A percentile compares a stretch with the other conserved stretches of the same genome.
These are phyloP conservation scores for Mythimna vitellina DNA, from an alignment of 2,888 invertebrate genomes.

Conservation along the genomic window DNA sequence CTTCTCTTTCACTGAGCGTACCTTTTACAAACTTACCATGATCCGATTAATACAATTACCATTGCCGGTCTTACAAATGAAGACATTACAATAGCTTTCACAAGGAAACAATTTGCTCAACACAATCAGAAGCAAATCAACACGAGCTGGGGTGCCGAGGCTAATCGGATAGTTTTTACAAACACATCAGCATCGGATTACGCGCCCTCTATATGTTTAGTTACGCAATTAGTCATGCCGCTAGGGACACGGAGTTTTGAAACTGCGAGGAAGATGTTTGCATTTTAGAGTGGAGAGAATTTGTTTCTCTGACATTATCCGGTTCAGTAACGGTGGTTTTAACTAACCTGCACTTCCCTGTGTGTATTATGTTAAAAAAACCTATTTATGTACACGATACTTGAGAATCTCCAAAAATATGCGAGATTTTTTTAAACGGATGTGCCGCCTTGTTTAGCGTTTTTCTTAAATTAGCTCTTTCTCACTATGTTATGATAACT, in stretches of 20 bases:
- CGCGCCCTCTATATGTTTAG: conserved; percentile 86
- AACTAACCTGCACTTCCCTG: too few relatives aligned
- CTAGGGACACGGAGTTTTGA: conserved; percentile 66
- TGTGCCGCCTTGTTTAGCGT: neutral
- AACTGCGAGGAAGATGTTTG: conserved; percentile 64
- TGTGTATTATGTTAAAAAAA: neutral
- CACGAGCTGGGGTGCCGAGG: conserved; percentile 56
- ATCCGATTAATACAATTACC: conserved; percentile 11
- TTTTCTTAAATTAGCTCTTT: conserved; percentile 3
- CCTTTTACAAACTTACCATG: neutral
- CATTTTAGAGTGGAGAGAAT: conserved; percentile 18
- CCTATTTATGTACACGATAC: neutral
- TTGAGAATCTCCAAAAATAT: neutral
- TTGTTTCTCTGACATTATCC: too few relatives aligned
- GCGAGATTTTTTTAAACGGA: neutral
- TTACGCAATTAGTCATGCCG: conserved; percentile 88
- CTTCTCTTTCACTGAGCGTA: neutral
- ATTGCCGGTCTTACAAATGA: conserved; percentile 29
- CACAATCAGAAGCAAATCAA: conserved; percentile 65
- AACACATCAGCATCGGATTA: conserved; percentile 90
- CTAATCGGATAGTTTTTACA: conserved; percentile 90
- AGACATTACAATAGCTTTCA: conserved; percentile 27
- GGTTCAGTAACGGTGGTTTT: too few relatives aligned
- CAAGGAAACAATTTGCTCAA: conserved; percentile 61
- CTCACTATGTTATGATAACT: neutral